Percentiles rank a stretch among this genome's conserved stretches.
These are phyloP conservation scores for Pyxicephalus adspersus DNA, from an alignment of 2,113 vertebrate genomes.

Conservation along the genomic window DNA sequence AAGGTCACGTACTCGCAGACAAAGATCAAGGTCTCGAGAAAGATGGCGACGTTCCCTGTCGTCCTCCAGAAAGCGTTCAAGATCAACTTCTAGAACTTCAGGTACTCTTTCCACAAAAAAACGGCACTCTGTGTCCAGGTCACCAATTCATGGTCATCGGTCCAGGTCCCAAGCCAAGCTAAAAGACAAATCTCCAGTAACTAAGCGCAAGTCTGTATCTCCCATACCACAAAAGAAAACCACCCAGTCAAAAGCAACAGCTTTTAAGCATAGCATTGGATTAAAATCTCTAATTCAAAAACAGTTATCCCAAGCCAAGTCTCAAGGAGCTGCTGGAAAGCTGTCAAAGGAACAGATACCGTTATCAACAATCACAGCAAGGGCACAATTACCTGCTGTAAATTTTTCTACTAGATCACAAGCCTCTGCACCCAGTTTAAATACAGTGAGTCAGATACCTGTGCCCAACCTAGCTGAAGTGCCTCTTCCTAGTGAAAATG, in stretches of 20 bases:
- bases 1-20: slow-evolving; percentile 32
- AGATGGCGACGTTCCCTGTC: slow-evolving; percentile 43
- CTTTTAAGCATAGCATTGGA: slow-evolving; percentile 45
- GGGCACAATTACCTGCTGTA: neutral
- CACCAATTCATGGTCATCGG: slow-evolving; percentile 1
- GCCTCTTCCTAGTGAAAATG: slow-evolving; percentile 8
- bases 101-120: slow-evolving; percentile 25
- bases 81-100: slow-evolving; percentile 30
- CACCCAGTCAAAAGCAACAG: neutral
- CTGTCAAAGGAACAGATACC: slow-evolving; percentile 37
- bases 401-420: neutral
- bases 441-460: neutral
- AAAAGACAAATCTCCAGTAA: slow-evolving; percentile 40
- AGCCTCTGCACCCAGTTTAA: neutral
- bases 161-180: slow-evolving; percentile 33
- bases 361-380: neutral
- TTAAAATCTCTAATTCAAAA: slow-evolving; percentile 54
- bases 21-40: slow-evolving; percentile 14
- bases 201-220: slow-evolving; percentile 4
- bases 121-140: slow-evolving; percentile 18
- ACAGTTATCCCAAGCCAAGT: slow-evolving; percentile 49
- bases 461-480: slow-evolving; percentile 33
- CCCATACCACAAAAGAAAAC: slow-evolving; percentile 31
- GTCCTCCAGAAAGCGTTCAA: slow-evolving; percentile 23
- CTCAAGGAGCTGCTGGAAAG: slow-evolving; percentile 32